These are phyloP conservation scores for Hydractinia echinata DNA, from an alignment of 30 jellyfish, hydroid and myxozoan genomes.

Conservation along the genomic window DNA sequence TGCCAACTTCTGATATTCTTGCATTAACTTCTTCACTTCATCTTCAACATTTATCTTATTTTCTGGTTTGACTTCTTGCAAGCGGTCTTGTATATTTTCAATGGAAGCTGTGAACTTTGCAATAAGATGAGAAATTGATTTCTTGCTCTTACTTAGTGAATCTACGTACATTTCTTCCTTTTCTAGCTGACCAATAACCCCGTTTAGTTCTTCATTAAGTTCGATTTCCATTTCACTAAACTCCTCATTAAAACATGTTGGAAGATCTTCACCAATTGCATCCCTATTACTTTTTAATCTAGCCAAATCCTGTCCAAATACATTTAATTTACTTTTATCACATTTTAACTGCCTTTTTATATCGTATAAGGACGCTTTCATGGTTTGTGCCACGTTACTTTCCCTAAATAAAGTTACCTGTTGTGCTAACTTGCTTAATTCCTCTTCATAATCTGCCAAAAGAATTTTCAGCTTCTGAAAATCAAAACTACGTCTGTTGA, in stretches of 20 bases:
- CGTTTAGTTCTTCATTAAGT: constrained; percentile 7
- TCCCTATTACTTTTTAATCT: neutral
- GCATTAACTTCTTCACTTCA: constrained; percentile 2
- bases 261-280: constrained; percentile 1
- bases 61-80: neutral
- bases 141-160: neutral
- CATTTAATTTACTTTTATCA: neutral
- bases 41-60: neutral
- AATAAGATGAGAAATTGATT: neutral
- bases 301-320: neutral
- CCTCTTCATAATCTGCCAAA: constrained; percentile 10
- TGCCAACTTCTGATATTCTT: neutral
- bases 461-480: constrained; percentile 15
- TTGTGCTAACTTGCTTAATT: constrained; percentile 4
- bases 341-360: neutral
- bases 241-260: neutral
- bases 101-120: neutral
- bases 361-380: constrained; percentile 1
- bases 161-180: neutral
- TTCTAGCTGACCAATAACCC: neutral
- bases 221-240: neutral
- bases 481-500: constrained; percentile 4
- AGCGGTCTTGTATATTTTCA: neutral
- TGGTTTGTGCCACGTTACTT: neutral
- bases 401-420: neutral